phyloP scores from a whole-genome alignment of 2,113 vertebrate species.

The Candoia aspera region DNA sequence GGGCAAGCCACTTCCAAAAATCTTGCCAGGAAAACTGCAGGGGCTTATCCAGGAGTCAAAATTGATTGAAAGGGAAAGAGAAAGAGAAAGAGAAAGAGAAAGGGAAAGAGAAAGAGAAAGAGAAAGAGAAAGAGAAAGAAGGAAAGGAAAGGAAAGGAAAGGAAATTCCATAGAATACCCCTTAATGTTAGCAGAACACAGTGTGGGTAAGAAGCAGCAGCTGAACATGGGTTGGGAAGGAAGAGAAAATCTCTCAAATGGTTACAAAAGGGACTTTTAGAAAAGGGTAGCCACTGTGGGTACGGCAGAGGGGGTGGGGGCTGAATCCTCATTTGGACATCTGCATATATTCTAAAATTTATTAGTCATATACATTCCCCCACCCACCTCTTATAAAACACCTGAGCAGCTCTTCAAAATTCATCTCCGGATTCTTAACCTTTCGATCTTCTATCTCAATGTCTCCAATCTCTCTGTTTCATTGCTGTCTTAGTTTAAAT shows the following conservation, averaged over 20 bases:
- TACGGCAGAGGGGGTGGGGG: fast-evolving
- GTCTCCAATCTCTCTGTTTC: not conserved
- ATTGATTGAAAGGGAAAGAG: not conserved
- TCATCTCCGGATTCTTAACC: not conserved
- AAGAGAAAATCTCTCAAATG: conserved; percentile 51
- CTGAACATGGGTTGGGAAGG: conserved; percentile 50
- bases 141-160: not conserved
- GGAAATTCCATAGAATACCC: not conserved
- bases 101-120: not conserved
- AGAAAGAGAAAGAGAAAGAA: no score
- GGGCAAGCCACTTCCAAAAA: not conserved
- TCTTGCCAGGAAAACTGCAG: not conserved
- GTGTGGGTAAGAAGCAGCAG: conserved; percentile 54
- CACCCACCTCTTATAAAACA: not conserved
- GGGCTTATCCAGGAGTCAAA: not conserved
- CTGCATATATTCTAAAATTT: not conserved
- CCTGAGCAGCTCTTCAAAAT: not conserved
- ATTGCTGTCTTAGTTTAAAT: not conserved
- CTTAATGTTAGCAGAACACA: conserved; percentile 58
- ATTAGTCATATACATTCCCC: not conserved
- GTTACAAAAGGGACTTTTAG: conserved; percentile 47
- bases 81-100: not conserved
- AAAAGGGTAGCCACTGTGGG: conserved; percentile 44
- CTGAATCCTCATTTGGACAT: not conserved
- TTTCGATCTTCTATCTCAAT: not conserved